A percentile compares a stretch with the other conserved stretches of the same genome.
Evolutionary conservation across 2,888 invertebrate genomes (phyloP).

Genomic region (Chrysodeixis includens): DNA sequence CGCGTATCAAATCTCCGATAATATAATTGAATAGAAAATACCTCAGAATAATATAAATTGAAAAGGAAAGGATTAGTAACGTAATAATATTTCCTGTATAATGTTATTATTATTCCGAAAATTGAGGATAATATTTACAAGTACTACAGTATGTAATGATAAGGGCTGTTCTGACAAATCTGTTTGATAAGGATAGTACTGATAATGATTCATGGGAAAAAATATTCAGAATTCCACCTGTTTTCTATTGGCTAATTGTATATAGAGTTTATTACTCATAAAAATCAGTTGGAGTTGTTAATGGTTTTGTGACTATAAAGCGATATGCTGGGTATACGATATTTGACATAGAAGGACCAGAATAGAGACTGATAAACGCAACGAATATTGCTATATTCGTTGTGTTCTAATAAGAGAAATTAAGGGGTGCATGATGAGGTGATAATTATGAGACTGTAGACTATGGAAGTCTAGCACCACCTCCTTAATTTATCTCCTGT

Average conservation of each 20-base stretch:
- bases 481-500: no score
- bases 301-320: no score
- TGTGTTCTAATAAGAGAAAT: no score
- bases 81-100: not conserved
- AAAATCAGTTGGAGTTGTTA: no score
- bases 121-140: not conserved
- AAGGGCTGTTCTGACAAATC: not conserved
- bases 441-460: no score
- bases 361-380: no score
- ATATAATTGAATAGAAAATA: not conserved
- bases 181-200: not conserved
- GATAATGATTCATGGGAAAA: not conserved
- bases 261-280: no score
- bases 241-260: not conserved
- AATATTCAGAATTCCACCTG: not conserved
- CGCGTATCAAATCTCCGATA: not conserved
- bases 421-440: no score
- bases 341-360: no score
- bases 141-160: not conserved
- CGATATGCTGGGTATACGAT: no score
- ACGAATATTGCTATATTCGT: no score
- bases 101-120: not conserved
- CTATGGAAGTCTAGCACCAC: no score
- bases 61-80: not conserved
- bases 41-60: not conserved